Evolutionary conservation across 37 sponge, comb jelly and placozoan species (phyloP).

Genomic region (Haliclona indistincta): DNA sequence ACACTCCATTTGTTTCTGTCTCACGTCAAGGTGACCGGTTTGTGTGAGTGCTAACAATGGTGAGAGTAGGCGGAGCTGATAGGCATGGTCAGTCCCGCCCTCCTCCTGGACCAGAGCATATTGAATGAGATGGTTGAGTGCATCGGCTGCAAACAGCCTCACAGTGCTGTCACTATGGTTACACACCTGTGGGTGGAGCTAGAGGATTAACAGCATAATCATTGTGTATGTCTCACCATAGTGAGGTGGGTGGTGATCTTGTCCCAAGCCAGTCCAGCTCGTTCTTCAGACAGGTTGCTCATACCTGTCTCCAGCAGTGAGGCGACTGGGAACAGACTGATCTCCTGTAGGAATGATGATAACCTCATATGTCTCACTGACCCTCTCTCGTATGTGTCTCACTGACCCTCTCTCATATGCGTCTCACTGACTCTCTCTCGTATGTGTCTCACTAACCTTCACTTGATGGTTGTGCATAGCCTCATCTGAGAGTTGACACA

Average conservation of each 20-base stretch:
- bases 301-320: conserved; percentile 70
- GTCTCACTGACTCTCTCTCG: neutral
- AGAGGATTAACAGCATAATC: neutral
- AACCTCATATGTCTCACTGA: neutral
- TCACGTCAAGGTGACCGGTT: conserved; percentile 50
- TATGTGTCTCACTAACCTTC: neutral
- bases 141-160: conserved; percentile 59
- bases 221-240: conserved; percentile 33
- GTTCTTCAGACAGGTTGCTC: conserved; percentile 49
- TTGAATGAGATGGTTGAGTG: conserved; percentile 46
- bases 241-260: conserved; percentile 61
- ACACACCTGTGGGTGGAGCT: conserved; percentile 41
- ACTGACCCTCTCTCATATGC: neutral
- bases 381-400: neutral
- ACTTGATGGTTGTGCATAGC: conserved; percentile 1
- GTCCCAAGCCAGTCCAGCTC: conserved; percentile 69
- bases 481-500: conserved; percentile 58
- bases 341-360: conserved; percentile 38
- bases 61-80: conserved; percentile 37
- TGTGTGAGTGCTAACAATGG: conserved; percentile 49
- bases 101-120: conserved; percentile 18
- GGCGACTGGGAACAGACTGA: conserved; percentile 66
- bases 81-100: neutral
- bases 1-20: conserved; percentile 81
- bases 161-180: conserved; percentile 16